phyloP scores from a whole-genome alignment of 2,797 vertebrate species.

The Dallia pectoralis region DNA sequence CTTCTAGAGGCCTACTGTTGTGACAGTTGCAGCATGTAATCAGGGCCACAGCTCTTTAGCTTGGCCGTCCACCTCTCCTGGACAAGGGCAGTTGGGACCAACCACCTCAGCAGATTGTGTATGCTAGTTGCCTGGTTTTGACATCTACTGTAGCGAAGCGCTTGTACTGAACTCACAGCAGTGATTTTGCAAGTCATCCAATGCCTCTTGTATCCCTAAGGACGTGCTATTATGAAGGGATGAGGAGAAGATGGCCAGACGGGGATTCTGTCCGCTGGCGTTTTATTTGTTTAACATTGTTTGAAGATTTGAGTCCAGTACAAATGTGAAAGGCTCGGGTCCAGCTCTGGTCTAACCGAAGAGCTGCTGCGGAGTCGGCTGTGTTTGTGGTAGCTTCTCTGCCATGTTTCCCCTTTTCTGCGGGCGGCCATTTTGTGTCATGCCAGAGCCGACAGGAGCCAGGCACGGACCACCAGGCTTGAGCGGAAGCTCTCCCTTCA shows the following conservation, averaged over 20 bases:
- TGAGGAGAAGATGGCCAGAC: conserved; percentile 10
- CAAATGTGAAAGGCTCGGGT: conserved; percentile 13
- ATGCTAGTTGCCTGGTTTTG: conserved; percentile 28
- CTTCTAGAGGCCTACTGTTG: conserved; percentile 42
- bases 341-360: conserved; percentile 25
- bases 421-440: conserved; percentile 61
- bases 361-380: conserved; percentile 29
- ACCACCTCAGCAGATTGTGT: conserved; percentile 16
- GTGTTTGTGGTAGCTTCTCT: conserved; percentile 43
- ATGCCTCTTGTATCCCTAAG: neutral
- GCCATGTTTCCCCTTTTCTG: conserved; percentile 41
- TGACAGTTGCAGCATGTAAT: conserved; percentile 23
- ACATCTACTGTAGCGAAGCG: conserved; percentile 40
- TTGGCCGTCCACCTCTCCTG: conserved; percentile 10
- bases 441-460: conserved; percentile 24
- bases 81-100: conserved; percentile 31
- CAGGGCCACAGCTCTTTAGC: conserved; percentile 41
- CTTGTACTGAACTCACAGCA: conserved; percentile 40
- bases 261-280: conserved; percentile 30
- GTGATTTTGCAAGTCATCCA: conserved; percentile 31
- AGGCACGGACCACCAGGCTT: conserved; percentile 57
- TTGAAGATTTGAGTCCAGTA: neutral
- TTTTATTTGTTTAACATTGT: conserved; percentile 25
- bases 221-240: conserved; percentile 21
- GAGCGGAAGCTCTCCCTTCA: conserved; percentile 45